These are phyloP conservation scores for Bubo scandiacus DNA, from an alignment of 2,113 vertebrate species.

Conservation along the genomic window DNA sequence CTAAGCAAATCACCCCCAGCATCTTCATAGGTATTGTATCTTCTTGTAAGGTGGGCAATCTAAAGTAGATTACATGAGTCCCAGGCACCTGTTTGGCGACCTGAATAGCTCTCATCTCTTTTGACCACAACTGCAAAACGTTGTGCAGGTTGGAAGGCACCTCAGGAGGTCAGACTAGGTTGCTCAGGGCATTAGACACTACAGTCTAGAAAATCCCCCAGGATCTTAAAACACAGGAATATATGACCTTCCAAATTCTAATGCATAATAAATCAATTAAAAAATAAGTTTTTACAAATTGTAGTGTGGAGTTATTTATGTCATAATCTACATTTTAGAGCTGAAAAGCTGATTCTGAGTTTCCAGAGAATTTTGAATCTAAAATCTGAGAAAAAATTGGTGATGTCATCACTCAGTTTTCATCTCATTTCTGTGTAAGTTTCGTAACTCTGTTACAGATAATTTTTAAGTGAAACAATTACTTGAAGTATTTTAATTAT, in stretches of 20 bases:
- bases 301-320: background rate
- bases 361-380: background rate
- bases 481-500: background rate
- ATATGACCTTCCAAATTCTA: background rate
- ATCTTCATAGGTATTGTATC: background rate
- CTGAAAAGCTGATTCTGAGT: background rate
- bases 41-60: background rate
- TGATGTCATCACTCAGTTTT: background rate
- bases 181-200: background rate
- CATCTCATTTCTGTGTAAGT: background rate
- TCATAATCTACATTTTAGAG: background rate
- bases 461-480: background rate
- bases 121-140: background rate
- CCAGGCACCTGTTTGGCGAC: background rate
- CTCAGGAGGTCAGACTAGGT: background rate
- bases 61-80: background rate
- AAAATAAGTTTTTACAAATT: background rate
- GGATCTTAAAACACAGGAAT: background rate
- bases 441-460: background rate
- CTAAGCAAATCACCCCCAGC: background rate
- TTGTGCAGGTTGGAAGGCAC: background rate
- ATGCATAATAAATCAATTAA: background rate
- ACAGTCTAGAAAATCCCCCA: background rate
- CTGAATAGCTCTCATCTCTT: background rate
- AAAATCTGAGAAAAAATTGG: background rate